Conservation (phyloP, 2,888 invertebrate species). For the Torymus tubicola region DNA sequence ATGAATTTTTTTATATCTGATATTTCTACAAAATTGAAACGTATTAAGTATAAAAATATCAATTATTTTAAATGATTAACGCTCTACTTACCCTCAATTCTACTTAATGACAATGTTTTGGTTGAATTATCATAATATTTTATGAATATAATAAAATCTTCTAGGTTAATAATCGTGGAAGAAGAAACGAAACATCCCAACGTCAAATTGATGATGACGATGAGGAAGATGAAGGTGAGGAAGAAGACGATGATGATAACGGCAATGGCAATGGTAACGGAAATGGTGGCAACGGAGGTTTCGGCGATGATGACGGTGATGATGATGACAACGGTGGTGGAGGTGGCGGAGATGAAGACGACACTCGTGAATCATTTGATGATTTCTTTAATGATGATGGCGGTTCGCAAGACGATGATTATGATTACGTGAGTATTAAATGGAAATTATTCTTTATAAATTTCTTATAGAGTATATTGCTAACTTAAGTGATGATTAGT, state of each 20-base stretch:
- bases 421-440: conserved; percentile 45
- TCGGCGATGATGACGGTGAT: neutral
- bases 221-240: conserved; percentile 13
- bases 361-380: neutral
- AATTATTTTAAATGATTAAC: too few relatives aligned
- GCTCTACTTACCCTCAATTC: too few relatives aligned
- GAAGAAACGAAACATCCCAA: conserved; percentile 60
- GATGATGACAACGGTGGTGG: neutral
- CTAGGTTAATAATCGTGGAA: conserved; percentile 53
- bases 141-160: too few relatives aligned
- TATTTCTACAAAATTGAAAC: too few relatives aligned
- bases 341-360: conserved; percentile 3
- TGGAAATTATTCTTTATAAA: neutral
- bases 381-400: conserved; percentile 49
- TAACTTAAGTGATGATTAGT: too few relatives aligned
- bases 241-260: conserved; percentile 16
- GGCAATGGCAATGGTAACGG: neutral
- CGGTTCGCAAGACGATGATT: conserved; percentile 33
- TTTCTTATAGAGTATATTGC: too few relatives aligned
- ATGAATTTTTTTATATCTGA: too few relatives aligned
- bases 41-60: too few relatives aligned
- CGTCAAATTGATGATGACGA: conserved; percentile 55
- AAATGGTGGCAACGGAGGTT: neutral
- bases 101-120: too few relatives aligned
- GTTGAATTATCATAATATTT: too few relatives aligned